Evolutionary conservation across 1,140 invertebrate genomes (phyloP), one percentile per base, ranked within the genome.

Genomic region (Tribolium madens): DNA sequence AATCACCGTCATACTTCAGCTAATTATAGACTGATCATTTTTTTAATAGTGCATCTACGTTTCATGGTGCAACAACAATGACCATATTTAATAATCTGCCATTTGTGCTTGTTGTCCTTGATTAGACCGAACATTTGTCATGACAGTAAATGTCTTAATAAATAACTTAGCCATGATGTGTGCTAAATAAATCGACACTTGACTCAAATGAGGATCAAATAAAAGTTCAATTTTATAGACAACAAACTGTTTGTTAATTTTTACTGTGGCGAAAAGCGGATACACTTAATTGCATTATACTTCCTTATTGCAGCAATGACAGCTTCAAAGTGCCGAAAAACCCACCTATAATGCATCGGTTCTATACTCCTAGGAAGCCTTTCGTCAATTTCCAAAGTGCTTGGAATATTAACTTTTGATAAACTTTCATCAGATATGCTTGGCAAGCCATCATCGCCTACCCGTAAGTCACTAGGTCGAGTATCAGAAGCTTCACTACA

Each of bases 271-370:
- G 26, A 31, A 3, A 31, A 36, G 2, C 6, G 36, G 36, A 42
- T 42, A 3, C 36, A 10, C 9, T 42, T 7, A 42, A 42, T 9
- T 3, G n/a, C 33, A 7, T 42, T 31, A 3, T 6, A 6, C 26
- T 31, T 31, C 26, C 26, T 31, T 31, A 31, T 31, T 31, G 26
- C 26, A 3, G 26, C 26, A 3, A 31, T 47, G n/a, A n/a, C 13
- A 71, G 18, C 3, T 2, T 13, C 48, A 50, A n/a, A n/a, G n/a
- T n/a, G n/a, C n/a, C n/a, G n/a, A n/a, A n/a, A n/a, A n/a, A n/a
- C 76, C 81, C 78, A 85, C 84, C 73, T 82, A 75, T 85, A 85
- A 79, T 85, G 83, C 21, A 75, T 52, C n/a, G 84, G 84, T 60
- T 77, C 47, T 21, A 85, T 75, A 75, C 72, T 80, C 7, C 74